These are phyloP conservation scores for Ammodytes marinus DNA, from an alignment of 2,113 vertebrate genomes.

Conservation along the genomic window DNA sequence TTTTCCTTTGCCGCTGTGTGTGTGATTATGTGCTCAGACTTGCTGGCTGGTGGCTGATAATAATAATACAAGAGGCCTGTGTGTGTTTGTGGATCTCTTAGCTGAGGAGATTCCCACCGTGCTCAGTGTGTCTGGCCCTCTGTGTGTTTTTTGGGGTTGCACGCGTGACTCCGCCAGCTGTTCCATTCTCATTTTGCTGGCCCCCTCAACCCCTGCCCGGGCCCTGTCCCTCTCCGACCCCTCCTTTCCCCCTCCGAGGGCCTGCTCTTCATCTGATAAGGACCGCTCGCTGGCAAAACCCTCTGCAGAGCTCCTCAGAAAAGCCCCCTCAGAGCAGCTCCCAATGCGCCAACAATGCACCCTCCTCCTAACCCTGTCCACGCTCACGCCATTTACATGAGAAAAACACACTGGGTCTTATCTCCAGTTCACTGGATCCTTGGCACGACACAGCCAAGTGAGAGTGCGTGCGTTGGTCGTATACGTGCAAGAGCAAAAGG, in stretches of 20 bases:
- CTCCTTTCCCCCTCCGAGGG: constrained; percentile 69
- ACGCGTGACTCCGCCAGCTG: constrained; percentile 85
- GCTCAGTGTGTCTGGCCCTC: constrained; percentile 80
- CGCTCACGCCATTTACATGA: constrained; percentile 82
- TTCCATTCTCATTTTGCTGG: constrained; percentile 77
- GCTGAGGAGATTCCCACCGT: constrained; percentile 82
- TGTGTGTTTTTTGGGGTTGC: constrained; percentile 82
- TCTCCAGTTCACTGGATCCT: constrained; percentile 78
- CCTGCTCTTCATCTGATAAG: constrained; percentile 87
- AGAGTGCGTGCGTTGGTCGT: constrained; percentile 27
- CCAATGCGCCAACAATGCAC: constrained; percentile 70
- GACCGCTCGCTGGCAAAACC: constrained; percentile 63
- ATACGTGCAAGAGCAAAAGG: constrained; percentile 41
- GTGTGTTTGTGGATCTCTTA: constrained; percentile 80
- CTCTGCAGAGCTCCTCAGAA: constrained; percentile 74
- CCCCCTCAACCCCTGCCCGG: constrained; percentile 66
- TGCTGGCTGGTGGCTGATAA: constrained; percentile 82
- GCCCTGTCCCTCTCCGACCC: constrained; percentile 63
- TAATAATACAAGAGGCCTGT: constrained; percentile 78
- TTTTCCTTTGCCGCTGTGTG: constrained; percentile 57
- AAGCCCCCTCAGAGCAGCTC: constrained; percentile 56
- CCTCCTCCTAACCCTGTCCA: constrained; percentile 57
- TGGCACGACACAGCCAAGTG: constrained; percentile 68
- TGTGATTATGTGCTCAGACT: constrained; percentile 80
- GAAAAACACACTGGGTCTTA: constrained; percentile 82